Evolutionary conservation across 2,888 invertebrate genomes (phyloP), one percentile per base, ranked within the genome.

Genomic region (Hetaerina titia): DNA sequence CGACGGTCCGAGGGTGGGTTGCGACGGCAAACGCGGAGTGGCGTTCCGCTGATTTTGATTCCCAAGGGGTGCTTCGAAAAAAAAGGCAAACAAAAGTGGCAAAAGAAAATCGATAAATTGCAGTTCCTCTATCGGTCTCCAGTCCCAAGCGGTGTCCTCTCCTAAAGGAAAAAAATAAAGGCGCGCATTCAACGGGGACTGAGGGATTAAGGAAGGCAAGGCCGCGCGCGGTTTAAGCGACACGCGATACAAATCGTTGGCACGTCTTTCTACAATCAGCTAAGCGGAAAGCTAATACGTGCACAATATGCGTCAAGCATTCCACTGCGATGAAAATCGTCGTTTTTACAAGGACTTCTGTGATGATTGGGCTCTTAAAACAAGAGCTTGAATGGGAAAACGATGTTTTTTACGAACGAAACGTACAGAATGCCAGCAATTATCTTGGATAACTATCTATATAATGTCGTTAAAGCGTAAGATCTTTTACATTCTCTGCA

Each of bases 21-120:
- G 81, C 81, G 31, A 31, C 31, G n/a, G 81, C 13, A 31, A 13
- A 31, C 60, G 81, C 19, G 8, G 74, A 9, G 11, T 74, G 25
- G n/a, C n/a, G 4, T 25, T n/a, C 31, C 31, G 31, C 25, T 81
- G 81, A 81, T 81, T 81, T 31, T 25, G 81, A 81, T 81, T 81
- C 81, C 31, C 81, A 0, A 31, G n/a, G 81, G 9, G 81, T 31
- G 31, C 31, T 11, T 31, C 81, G 31, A 31, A 13, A 81, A 9
- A 31, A 31, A 81, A 81, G 81, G 81, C 81, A 31, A 81, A 81
- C 81, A 31, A 81, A 81, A 81, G 81, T 81, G 31, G 81, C 81
- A 31, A 31, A 81, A 81, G 81, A 31, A 31, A 81, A 81, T 81
- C 81, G 31, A 81, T 81, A 15, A 81, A 81, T 81, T 81, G 31